Evolutionary conservation across 1,140 invertebrate genomes (phyloP).

Genomic region (Drosophila punjabiensis): DNA sequence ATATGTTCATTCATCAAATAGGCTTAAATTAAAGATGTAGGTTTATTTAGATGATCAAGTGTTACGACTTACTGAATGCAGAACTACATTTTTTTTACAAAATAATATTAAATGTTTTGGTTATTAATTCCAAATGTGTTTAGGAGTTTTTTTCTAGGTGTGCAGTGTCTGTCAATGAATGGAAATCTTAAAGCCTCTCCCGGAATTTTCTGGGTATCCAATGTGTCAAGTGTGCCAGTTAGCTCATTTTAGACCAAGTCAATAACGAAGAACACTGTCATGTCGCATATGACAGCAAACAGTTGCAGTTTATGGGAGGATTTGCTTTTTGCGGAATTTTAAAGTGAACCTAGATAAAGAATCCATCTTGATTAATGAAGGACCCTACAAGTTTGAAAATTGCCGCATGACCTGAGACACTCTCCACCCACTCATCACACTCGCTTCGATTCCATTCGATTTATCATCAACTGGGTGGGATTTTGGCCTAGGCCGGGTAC

Average conservation of each 20-base stretch:
- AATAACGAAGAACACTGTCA: slow-evolving; percentile 40
- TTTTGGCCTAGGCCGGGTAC: background rate
- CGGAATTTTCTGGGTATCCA: slow-evolving; percentile 41
- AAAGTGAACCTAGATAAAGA: slow-evolving; percentile 15
- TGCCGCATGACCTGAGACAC: slow-evolving; percentile 45
- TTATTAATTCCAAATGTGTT: background rate
- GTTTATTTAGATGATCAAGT: background rate
- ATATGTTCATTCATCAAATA: background rate
- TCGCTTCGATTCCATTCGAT: slow-evolving; percentile 31
- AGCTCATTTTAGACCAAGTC: slow-evolving; percentile 13
- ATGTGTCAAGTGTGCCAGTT: slow-evolving; percentile 35
- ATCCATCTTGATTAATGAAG: slow-evolving; percentile 50
- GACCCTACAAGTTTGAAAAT: slow-evolving; percentile 30
- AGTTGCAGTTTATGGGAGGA: slow-evolving; percentile 25
- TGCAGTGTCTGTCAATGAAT: slow-evolving; percentile 40
- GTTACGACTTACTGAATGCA: too few relatives aligned
- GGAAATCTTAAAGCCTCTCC: slow-evolving; percentile 41
- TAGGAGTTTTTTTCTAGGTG: background rate
- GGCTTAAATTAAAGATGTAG: background rate
- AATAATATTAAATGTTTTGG: background rate
- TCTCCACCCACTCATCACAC: background rate
- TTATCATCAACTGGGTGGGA: slow-evolving; percentile 33
- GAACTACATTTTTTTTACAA: too few relatives aligned
- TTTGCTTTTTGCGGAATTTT: slow-evolving; percentile 21
- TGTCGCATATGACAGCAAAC: slow-evolving; percentile 56